A percentile compares a stretch with the other conserved stretches of the same genome.
These are phyloP conservation scores for Stenodera caucasica DNA, from an alignment of 2,888 invertebrate genomes.

Conservation along the genomic window DNA sequence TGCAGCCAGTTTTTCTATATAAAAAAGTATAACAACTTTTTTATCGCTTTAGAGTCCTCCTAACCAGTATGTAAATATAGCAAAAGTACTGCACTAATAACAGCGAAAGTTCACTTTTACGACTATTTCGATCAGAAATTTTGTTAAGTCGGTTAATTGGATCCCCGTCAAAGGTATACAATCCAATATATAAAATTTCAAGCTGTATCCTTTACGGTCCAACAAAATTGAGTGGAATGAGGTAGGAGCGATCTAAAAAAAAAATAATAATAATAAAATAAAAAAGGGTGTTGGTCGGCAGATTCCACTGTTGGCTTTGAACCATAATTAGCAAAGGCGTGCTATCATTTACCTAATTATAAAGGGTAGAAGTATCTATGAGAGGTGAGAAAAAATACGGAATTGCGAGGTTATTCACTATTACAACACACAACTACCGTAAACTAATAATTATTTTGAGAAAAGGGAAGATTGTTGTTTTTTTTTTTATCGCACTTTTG, in stretches of 20 bases:
- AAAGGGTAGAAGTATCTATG: conserved; percentile 37
- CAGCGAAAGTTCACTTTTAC: not conserved
- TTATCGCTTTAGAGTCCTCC: not conserved
- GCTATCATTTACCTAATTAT: conserved; percentile 47
- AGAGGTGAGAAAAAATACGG: conserved; percentile 19
- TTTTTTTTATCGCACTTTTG: not conserved
- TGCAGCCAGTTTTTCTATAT: conserved; percentile 9
- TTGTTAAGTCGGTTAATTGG: conserved; percentile 25
- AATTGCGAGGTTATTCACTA: not conserved
- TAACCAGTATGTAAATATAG: conserved; percentile 1
- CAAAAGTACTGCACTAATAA: not conserved
- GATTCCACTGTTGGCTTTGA: conserved; percentile 32
- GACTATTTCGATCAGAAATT: not conserved
- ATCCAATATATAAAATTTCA: conserved; percentile 28
- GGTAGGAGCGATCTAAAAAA: not conserved
- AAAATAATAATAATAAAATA: too few relatives aligned
- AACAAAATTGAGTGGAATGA: conserved; percentile 16
- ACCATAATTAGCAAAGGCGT: conserved; percentile 46
- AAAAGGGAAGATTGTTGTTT: not conserved
- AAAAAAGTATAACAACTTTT: not conserved
- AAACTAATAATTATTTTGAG: not conserved
- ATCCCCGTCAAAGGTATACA: conserved; percentile 24
- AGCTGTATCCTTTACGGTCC: conserved; percentile 27
- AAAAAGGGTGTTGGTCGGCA: conserved; percentile 21
- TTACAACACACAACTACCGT: conserved; percentile 14